phyloP scores from a whole-genome alignment of 2,113 vertebrate species.

The Alces alces region DNA sequence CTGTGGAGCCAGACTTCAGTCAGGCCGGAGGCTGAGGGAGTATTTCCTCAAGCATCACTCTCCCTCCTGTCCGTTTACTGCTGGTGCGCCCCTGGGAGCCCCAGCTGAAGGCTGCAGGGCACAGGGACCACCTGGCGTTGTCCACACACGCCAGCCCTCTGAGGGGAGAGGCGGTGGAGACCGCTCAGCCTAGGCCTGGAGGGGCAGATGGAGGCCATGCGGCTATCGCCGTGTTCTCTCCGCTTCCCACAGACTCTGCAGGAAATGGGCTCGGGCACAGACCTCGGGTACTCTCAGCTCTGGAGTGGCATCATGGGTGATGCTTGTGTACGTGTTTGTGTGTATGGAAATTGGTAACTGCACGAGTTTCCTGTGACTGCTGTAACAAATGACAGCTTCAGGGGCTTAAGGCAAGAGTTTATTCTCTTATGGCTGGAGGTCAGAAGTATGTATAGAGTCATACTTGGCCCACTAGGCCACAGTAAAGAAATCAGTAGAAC shows the following conservation, averaged over 20 bases:
- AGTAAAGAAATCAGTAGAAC: background rate
- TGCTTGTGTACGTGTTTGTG: fast-evolving
- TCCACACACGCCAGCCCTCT: background rate
- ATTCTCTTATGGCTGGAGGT: background rate
- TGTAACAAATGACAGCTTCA: background rate
- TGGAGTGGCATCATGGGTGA: background rate
- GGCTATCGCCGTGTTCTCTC: fast-evolving
- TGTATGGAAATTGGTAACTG: background rate
- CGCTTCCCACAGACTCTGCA: background rate
- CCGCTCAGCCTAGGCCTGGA: background rate
- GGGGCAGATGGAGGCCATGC: background rate
- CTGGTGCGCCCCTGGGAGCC: fast-evolving
- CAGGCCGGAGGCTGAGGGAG: background rate
- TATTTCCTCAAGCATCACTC: background rate
- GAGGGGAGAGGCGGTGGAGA: background rate
- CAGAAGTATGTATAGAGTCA: background rate
- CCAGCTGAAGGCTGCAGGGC: background rate
- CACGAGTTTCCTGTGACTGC: background rate
- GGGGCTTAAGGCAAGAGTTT: background rate
- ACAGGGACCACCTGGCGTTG: background rate
- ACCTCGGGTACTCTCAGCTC: background rate
- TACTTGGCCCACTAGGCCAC: background rate
- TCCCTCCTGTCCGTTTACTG: background rate
- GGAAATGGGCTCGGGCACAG: background rate
- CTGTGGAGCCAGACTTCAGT: background rate